phyloP scores from a whole-genome alignment of 2,113 vertebrate species.

The Hippotragus niger region DNA sequence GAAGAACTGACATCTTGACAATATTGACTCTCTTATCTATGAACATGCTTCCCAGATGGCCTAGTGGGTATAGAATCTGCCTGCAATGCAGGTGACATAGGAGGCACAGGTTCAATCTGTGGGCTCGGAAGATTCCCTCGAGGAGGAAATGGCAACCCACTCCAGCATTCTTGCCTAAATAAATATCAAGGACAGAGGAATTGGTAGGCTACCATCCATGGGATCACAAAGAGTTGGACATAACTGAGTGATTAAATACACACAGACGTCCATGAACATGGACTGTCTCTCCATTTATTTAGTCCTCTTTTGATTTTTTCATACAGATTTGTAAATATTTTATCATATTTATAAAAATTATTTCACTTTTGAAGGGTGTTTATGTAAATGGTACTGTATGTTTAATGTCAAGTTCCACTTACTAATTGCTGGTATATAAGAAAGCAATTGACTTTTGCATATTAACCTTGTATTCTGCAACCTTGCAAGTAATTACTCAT shows the following conservation, averaged over 20 bases:
- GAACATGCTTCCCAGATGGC: neutral
- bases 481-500: neutral
- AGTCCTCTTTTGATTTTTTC: neutral
- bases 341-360: neutral
- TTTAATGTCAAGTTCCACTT: neutral
- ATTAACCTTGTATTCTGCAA: neutral
- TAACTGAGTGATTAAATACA: neutral
- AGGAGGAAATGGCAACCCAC: neutral
- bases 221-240: neutral
- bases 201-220: neutral
- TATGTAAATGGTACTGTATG: neutral
- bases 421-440: neutral
- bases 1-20: neutral
- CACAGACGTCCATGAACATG: neutral
- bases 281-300: neutral
- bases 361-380: neutral
- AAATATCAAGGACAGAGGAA: neutral
- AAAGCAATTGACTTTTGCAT: neutral
- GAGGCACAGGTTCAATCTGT: neutral
- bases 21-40: neutral
- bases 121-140: neutral
- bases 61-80: neutral
- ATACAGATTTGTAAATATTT: neutral
- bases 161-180: neutral
- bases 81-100: neutral